Conservation (phyloP, 1,140 invertebrate species). For the Heliconius eleuchia region DNA sequence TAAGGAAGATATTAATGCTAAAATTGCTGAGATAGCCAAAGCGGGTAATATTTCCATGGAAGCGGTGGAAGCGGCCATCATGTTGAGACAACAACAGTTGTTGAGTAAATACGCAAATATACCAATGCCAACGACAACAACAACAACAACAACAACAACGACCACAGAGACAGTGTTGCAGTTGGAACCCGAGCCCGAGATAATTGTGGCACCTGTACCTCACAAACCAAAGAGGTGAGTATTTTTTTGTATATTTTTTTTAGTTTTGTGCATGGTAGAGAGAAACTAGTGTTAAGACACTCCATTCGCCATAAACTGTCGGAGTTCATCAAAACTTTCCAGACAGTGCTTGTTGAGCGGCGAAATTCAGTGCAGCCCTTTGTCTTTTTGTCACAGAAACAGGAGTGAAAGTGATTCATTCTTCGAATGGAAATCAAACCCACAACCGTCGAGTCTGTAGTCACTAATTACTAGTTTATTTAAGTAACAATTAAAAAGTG, state of each 20-base stretch:
- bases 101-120: conserved; percentile 82
- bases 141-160: conserved; percentile 77
- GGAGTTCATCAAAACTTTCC: too few species aligned
- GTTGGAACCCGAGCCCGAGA: conserved; percentile 68
- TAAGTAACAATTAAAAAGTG: too few species aligned
- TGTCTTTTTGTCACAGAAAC: too few species aligned
- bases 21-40: conserved; percentile 78
- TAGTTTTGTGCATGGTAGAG: too few species aligned
- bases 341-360: too few species aligned
- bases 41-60: conserved; percentile 89
- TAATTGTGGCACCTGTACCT: conserved; percentile 54
- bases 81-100: conserved; percentile 85
- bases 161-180: conserved; percentile 71
- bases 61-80: conserved; percentile 87
- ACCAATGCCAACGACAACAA: conserved; percentile 73
- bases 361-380: too few species aligned
- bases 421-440: too few species aligned
- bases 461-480: too few species aligned
- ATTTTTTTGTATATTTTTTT: not conserved
- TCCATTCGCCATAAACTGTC: too few species aligned
- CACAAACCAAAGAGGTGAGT: conserved; percentile 69
- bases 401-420: too few species aligned
- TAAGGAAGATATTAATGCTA: conserved; percentile 75
- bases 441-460: too few species aligned
- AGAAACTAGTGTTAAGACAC: too few species aligned